Conservation (phyloP, 2,797 vertebrate genomes). For the Dendrocincla tyrannina region DNA sequence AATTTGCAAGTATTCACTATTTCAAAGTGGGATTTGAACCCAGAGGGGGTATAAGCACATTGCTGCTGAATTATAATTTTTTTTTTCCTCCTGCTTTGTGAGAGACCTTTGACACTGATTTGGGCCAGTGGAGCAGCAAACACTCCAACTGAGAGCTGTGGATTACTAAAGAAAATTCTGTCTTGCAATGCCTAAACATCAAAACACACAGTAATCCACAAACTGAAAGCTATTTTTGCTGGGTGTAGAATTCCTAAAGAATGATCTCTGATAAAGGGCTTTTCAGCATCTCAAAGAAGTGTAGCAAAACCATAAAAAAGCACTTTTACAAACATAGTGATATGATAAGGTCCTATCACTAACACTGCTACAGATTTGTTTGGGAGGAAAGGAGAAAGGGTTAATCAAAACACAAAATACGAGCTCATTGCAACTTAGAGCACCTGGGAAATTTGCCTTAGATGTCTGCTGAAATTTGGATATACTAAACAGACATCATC, state of each 20-base stretch:
- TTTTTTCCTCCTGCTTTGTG: background rate
- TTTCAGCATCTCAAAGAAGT: constrained; percentile 16
- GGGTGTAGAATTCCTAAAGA: constrained; percentile 32
- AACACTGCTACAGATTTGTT: background rate
- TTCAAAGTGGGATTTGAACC: constrained; percentile 20
- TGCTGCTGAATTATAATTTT: background rate
- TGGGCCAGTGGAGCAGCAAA: background rate
- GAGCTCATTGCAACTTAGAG: background rate
- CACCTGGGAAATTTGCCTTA: background rate
- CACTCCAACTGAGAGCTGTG: background rate
- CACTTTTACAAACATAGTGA: background rate
- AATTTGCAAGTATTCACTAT: constrained; percentile 51
- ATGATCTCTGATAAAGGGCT: constrained; percentile 40
- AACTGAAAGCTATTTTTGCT: constrained; percentile 34
- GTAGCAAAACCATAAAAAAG: background rate
- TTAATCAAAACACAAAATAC: background rate
- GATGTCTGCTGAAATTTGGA: background rate
- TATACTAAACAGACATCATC: background rate
- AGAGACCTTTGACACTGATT: constrained; percentile 17
- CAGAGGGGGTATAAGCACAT: background rate
- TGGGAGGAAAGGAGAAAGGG: background rate
- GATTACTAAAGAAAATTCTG: constrained; percentile 9
- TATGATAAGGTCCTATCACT: background rate
- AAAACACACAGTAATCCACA: constrained; percentile 21
- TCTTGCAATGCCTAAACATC: background rate